Conservation (phyloP, 2,113 vertebrate species). For the Grammatotria lemairii region DNA sequence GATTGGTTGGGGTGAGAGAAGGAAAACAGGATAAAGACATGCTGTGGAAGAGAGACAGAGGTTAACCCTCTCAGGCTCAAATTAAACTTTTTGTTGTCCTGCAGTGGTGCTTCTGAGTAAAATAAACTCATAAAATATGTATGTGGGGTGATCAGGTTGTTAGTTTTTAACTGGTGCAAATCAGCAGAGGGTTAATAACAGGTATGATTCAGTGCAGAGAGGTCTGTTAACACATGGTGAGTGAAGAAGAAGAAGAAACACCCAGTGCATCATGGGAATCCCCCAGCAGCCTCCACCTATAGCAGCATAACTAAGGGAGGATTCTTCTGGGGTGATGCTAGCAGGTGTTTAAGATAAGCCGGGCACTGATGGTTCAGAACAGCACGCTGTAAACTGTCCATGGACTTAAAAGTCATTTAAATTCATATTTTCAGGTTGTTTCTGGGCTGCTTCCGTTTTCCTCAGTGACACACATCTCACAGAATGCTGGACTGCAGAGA, state of each 20-base stretch:
- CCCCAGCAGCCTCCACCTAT: background rate
- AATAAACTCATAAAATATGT: too few species aligned
- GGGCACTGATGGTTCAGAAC: background rate
- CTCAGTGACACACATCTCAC: background rate
- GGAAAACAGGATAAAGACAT: background rate
- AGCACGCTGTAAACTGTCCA: background rate
- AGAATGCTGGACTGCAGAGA: background rate
- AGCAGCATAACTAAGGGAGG: background rate
- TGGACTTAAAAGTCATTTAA: background rate
- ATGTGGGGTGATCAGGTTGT: too few species aligned
- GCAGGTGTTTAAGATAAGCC: background rate
- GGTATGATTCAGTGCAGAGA: background rate
- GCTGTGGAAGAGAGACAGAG: background rate
- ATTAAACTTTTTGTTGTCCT: too few species aligned
- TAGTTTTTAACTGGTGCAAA: too few species aligned
- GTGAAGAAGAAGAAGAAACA: background rate
- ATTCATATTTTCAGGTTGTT: background rate
- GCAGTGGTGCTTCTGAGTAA: too few species aligned
- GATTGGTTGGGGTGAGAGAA: background rate
- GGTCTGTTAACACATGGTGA: background rate
- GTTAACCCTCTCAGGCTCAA: too few species aligned
- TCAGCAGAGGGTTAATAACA: background rate
- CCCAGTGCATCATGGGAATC: background rate
- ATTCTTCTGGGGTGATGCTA: background rate
- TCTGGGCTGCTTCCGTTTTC: background rate